Base-by-base conservation (phyloP, 2,113 vertebrate species). In the Bombycilla garrulus region DNA sequence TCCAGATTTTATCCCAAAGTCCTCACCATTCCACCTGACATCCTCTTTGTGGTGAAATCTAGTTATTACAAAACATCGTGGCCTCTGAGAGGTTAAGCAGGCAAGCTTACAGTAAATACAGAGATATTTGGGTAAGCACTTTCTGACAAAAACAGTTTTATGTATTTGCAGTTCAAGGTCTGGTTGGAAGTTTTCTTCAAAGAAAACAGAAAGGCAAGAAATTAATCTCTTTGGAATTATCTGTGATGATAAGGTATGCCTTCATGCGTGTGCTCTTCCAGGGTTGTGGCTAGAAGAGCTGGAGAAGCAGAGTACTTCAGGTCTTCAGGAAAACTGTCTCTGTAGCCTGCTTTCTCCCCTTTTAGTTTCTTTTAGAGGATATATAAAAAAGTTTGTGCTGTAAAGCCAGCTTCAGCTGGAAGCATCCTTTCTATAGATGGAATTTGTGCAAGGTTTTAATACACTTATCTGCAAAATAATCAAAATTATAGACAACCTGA, bases 71-170 rank as follows among this genome's bases (percentile, higher is more conserved):
- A 83, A 85, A 64, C 51, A 67, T 78, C 9, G 16, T 90, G 92
- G 88, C 56, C 67, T 77, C 78, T 62, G 48, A 44, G 67, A 90
- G 76, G 82, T 83, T 86, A 90, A 96, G 90, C 87, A 95, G 79
- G 47, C 35, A 60, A 93, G 78, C 38, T 94, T 82, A 88, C 1
- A 1, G 29, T 62, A 95, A 93, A 91, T 77, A 74, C 90, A 74
- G 67, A 77, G 35, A 90, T 12, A 40, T 81, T 58, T 31, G 67
- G 33, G 66, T 80, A 73, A 94, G 76, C 15, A 0, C 33, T 82
- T 92, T 70, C 64, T 86, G 58, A 72, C 74, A 83, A 82, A 78
- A 92, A 7, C 17, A 29, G 58, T 60, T 94, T 33, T 73, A 73
- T 0, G 0, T 66, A 44, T 90, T 78, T 90, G 66, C 42, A 86